These are phyloP conservation scores for Coleophora flavipennella DNA, from an alignment of 2,888 invertebrate genomes.

Conservation along the genomic window DNA sequence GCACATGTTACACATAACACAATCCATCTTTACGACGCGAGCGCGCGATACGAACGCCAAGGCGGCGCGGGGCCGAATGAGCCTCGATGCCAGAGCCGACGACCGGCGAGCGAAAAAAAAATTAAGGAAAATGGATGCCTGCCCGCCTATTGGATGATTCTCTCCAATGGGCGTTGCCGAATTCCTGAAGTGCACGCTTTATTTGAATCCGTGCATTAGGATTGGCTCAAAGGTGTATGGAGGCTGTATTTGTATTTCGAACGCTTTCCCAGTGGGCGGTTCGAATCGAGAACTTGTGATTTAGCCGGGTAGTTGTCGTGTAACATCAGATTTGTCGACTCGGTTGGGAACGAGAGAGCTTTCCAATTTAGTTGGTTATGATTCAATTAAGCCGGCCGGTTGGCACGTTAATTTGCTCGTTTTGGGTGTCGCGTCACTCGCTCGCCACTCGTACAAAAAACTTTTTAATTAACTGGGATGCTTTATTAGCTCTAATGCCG, in stretches of 20 bases:
- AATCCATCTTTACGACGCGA: slow-evolving; percentile 61
- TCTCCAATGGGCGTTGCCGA: slow-evolving; percentile 39
- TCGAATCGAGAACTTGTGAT: slow-evolving; percentile 45
- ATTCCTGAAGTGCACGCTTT: slow-evolving; percentile 39
- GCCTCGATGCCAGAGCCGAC: slow-evolving; percentile 30
- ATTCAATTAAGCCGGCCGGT: slow-evolving; percentile 59
- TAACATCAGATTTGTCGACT: slow-evolving; percentile 37
- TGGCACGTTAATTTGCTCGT: slow-evolving; percentile 37
- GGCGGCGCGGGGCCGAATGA: slow-evolving; percentile 70
- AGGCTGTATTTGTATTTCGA: slow-evolving; percentile 60
- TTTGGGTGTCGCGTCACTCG: slow-evolving; percentile 33
- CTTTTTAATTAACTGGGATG: slow-evolving; percentile 70
- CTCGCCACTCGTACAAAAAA: slow-evolving; percentile 32
- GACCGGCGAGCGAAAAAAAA: slow-evolving; percentile 44
- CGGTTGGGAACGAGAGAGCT: slow-evolving; percentile 33
- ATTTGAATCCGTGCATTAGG: slow-evolving; percentile 30
- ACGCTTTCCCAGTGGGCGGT: slow-evolving; percentile 61
- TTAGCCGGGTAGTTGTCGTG: slow-evolving; percentile 56
- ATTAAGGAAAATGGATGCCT: slow-evolving; percentile 56
- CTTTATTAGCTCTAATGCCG: slow-evolving; percentile 69
- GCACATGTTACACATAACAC: slow-evolving; percentile 67
- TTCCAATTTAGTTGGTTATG: slow-evolving; percentile 50
- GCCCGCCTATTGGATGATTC: slow-evolving; percentile 39
- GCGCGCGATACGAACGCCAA: slow-evolving; percentile 64
- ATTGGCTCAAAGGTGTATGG: slow-evolving; percentile 42